A percentile compares a stretch with the other conserved stretches of the same genome.
These are phyloP conservation scores for Alethe diademata DNA, from an alignment of 2,113 vertebrate genomes.

Conservation along the genomic window DNA sequence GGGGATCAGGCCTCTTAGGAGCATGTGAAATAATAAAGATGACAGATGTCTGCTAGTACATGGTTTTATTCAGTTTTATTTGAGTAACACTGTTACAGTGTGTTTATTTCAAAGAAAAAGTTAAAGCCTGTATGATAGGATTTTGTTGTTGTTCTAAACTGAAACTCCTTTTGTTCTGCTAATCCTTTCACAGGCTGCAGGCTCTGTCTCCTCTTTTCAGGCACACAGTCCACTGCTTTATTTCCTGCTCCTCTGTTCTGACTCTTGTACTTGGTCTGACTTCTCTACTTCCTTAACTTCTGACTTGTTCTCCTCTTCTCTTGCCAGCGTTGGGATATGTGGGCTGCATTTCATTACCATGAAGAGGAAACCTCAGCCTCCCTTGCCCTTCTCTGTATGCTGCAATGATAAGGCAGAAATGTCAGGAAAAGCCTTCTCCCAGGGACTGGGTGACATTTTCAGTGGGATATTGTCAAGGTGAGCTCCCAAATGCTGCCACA, in stretches of 20 bases:
- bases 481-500: fast-evolving
- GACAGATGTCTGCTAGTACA: neutral
- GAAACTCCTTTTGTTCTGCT: constrained; percentile 46
- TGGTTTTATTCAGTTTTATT: neutral
- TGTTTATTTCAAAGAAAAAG: constrained; percentile 19
- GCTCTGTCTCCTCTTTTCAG: constrained; percentile 55
- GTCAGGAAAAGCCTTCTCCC: neutral
- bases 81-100: neutral
- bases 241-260: constrained; percentile 61
- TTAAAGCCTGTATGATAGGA: constrained; percentile 12
- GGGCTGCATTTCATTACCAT: constrained; percentile 64
- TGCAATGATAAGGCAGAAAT: neutral
- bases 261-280: constrained; percentile 57
- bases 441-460: neutral
- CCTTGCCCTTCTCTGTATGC: neutral
- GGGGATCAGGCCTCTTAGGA: neutral
- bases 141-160: constrained; percentile 24
- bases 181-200: constrained; percentile 53
- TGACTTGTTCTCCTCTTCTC: constrained; percentile 55
- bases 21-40: neutral
- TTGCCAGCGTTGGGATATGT: constrained; percentile 54
- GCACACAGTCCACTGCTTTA: constrained; percentile 41
- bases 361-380: neutral
- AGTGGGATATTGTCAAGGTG: neutral
- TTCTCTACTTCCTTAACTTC: constrained; percentile 64